phyloP scores from a whole-genome alignment of 2,888 invertebrate species.

The Conistra vaccinii region DNA sequence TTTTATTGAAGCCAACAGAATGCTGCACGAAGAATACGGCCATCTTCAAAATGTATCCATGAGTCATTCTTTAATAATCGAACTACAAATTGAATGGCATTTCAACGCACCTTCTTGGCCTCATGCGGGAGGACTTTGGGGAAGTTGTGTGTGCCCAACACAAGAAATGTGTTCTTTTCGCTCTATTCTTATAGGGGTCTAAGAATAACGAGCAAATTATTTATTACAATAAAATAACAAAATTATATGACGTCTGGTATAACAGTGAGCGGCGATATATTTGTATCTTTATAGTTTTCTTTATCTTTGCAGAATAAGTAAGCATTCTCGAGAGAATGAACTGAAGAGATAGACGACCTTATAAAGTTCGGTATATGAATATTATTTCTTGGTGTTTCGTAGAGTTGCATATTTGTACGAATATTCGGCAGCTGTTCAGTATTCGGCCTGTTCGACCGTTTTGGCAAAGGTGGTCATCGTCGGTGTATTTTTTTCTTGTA shows the following conservation, averaged over 20 bases:
- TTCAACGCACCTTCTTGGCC: too few species aligned
- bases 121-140: too few species aligned
- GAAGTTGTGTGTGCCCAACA: too few species aligned
- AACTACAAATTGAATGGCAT: too few species aligned
- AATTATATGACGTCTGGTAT: slow-evolving; percentile 15
- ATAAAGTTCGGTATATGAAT: neutral
- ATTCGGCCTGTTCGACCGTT: neutral
- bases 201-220: neutral
- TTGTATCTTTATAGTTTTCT: slow-evolving; percentile 32
- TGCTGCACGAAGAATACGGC: too few species aligned
- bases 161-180: too few species aligned
- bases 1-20: too few species aligned
- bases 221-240: slow-evolving; percentile 32
- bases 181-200: neutral
- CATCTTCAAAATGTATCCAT: too few species aligned
- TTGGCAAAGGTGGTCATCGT: neutral
- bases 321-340: slow-evolving; percentile 1
- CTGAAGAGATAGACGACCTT: slow-evolving; percentile 4
- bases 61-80: too few species aligned
- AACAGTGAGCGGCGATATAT: neutral
- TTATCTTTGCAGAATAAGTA: slow-evolving; percentile 18
- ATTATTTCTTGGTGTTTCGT: neutral
- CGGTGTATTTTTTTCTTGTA: neutral
- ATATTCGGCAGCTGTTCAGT: neutral
- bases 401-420: neutral